Conservation (phyloP, 2,113 vertebrate species). For the Pontoporia blainvillei region DNA sequence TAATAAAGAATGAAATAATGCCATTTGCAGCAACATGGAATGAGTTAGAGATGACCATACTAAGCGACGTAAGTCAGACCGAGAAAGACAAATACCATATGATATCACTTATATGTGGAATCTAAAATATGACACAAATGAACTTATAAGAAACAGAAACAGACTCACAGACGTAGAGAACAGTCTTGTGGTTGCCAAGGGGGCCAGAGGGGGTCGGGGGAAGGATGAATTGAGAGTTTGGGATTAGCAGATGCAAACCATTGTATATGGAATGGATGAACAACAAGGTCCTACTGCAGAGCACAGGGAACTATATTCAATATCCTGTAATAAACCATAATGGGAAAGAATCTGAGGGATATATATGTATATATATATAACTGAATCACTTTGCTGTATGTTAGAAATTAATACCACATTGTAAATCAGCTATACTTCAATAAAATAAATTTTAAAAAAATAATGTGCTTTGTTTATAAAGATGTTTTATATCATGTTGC, state of each 20-base stretch:
- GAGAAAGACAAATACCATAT: no score
- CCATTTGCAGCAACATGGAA: no score
- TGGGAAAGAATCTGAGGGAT: neutral
- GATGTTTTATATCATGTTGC: neutral
- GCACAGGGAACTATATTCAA: neutral
- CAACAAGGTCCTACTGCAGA: neutral
- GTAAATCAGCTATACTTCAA: neutral
- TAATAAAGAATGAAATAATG: no score
- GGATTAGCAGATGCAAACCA: neutral
- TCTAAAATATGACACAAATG: no score
- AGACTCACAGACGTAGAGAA: neutral
- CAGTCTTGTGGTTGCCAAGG: neutral
- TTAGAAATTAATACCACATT: no score
- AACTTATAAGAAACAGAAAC: no score
- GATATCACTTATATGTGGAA: no score
- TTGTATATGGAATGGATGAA: neutral
- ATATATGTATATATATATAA: neutral
- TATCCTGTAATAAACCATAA: neutral
- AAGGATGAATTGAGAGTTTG: neutral
- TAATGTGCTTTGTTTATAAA: neutral
- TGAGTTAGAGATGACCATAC: no score
- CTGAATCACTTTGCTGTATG: neutral
- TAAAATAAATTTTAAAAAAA: neutral
- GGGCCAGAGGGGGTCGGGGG: fast-evolving
- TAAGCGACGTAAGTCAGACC: no score